These are phyloP conservation scores for Lindbergichthys nudifrons DNA, from an alignment of 2,797 vertebrate species.

Conservation along the genomic window DNA sequence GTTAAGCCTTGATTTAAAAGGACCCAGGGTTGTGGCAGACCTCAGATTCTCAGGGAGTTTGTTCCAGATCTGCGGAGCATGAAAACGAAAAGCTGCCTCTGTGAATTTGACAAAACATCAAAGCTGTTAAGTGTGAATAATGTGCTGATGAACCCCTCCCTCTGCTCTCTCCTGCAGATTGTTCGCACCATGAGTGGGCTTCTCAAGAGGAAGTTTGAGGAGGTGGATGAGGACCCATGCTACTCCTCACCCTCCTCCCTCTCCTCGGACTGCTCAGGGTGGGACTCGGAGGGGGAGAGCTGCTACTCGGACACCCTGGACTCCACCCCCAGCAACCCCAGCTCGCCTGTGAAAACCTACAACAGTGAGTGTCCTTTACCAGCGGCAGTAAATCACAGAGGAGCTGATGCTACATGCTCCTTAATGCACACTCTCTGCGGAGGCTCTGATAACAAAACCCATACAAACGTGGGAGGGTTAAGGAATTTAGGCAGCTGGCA, in stretches of 20 bases:
- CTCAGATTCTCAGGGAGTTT: too few relatives aligned
- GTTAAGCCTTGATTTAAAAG: too few relatives aligned
- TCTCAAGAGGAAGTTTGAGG: conserved; percentile 97
- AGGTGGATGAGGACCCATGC: conserved; percentile 92
- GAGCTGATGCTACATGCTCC: conserved; percentile 50
- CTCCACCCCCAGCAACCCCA: conserved; percentile 85
- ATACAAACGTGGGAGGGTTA: conserved; percentile 64
- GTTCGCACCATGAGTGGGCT: conserved; percentile 89
- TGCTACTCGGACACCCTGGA: conserved; percentile 87
- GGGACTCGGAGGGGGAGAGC: conserved; percentile 93
- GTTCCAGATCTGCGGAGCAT: too few relatives aligned
- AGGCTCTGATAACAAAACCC: conserved; percentile 63
- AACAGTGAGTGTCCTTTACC: conserved; percentile 87
- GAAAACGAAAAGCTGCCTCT: too few relatives aligned
- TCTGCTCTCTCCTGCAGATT: conserved; percentile 72
- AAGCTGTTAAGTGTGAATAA: conserved; percentile 25
- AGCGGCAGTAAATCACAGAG: conserved; percentile 32
- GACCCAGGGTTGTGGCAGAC: too few relatives aligned
- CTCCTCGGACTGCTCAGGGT: conserved; percentile 90
- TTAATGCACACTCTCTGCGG: conserved; percentile 37
- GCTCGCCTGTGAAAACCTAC: conserved; percentile 83
- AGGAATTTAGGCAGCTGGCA: conserved; percentile 74
- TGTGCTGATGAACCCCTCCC: conserved; percentile 47
- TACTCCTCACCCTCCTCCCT: conserved; percentile 89
- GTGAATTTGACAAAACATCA: not conserved